Base-by-base conservation (phyloP, 1,140 invertebrate genomes). In the Nasonia giraulti region DNA sequence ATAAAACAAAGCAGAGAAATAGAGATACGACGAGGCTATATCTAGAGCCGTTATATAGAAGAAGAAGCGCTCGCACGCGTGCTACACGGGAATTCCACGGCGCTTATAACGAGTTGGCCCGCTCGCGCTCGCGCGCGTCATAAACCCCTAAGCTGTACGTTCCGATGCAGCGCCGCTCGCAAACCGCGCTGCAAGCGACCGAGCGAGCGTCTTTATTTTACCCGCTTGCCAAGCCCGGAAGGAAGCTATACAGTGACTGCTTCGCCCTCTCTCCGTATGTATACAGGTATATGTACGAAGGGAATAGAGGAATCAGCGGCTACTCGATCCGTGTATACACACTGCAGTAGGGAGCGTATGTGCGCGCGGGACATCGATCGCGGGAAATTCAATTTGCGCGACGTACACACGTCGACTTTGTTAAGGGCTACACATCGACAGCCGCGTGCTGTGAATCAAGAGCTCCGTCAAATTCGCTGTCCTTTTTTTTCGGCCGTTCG, bases 61-160 rank as follows among this genome's bases (percentile, higher is more conserved):
- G 40, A 20, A 76, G 12, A 47, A 33, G 73, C 55, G 12, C 20
- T 27, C 27, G 27, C 27, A 1, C 27, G 6, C 20, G 55, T n/a
- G 14, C 11, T 50, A 50, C 47, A 62, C 5, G 8, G 23, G 27
- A 78, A 83, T 83, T 23, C 50, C 7, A 37, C 31, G 5, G 33
- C 33, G 71, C 74, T 82, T 62, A 82, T 50, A 82, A 73, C 14
- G 73, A 33, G 71, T 78, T 78, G 76, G 76, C 47, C 47, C 37
- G 27, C 27, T 27, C 27, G 27, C 27, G n/a, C 11, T 14, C 44
- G 31, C 66, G n/a, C 50, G 50, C 71, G 10, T 82, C 81, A 82
- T 82, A 82, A 82, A 82, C 81, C 81, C 55, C 68, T 82, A 82
- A 82, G 55, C 73, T 82, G 50, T 68, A 66, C 73, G 27, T 68